A percentile compares a stretch with the other conserved stretches of the same genome.
Evolutionary conservation across 2,888 invertebrate genomes (phyloP).

Genomic region (Eupithecia abbreviata): DNA sequence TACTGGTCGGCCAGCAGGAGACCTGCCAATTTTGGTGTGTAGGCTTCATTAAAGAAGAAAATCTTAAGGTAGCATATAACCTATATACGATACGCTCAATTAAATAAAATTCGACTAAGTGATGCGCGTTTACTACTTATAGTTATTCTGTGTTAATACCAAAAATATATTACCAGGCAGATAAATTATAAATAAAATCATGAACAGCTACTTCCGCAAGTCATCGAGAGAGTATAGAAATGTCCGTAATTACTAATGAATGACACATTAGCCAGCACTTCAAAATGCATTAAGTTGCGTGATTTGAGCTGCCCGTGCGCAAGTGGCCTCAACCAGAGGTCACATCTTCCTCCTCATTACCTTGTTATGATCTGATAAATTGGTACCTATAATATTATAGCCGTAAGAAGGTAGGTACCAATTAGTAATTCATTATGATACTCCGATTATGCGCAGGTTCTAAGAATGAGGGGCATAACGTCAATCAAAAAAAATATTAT

Average conservation of each 20-base stretch:
- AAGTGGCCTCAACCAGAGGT: constrained; percentile 66
- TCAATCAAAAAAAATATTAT: too few relatives aligned
- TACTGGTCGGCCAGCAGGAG: neutral
- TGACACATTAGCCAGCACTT: constrained; percentile 49
- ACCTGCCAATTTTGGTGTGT: neutral
- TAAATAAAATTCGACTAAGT: too few relatives aligned
- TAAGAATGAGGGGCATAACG: neutral
- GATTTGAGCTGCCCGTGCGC: constrained; percentile 51
- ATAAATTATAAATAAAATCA: neutral
- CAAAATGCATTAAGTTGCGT: constrained; percentile 55
- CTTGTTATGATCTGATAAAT: constrained; percentile 54
- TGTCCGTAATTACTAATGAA: constrained; percentile 34
- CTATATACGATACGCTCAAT: too few relatives aligned
- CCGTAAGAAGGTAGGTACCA: neutral
- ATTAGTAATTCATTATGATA: neutral
- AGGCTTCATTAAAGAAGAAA: too few relatives aligned
- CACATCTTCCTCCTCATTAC: constrained; percentile 67
- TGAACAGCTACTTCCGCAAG: constrained; percentile 3
- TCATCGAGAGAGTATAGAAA: constrained; percentile 42
- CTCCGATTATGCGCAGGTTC: neutral
- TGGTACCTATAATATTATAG: constrained; percentile 19
- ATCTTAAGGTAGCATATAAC: too few relatives aligned
- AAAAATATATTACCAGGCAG: neutral
- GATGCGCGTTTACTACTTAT: too few relatives aligned
- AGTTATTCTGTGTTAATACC: neutral